Conservation (phyloP, 2,113 vertebrate genomes). For the Vulpes vulpes region DNA sequence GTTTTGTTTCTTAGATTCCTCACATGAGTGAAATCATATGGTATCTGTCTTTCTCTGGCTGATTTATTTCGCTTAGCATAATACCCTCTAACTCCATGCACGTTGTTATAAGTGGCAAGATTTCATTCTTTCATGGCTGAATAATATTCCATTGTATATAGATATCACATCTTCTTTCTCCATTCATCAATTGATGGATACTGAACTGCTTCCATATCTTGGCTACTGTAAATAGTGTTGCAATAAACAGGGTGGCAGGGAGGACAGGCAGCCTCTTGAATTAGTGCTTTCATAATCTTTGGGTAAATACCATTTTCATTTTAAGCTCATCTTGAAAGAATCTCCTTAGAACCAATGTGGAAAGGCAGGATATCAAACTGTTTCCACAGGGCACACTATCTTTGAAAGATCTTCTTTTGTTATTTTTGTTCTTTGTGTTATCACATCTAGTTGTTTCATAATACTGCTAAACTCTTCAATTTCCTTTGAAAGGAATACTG, state of each 20-base stretch:
- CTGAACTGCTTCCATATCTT: neutral
- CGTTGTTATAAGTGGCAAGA: neutral
- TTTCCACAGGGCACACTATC: neutral
- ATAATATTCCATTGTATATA: neutral
- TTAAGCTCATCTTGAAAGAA: neutral
- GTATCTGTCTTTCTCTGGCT: neutral
- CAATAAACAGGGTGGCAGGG: neutral
- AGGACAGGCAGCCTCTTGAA: neutral
- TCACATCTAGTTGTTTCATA: constrained; percentile 9
- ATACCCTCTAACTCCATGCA: neutral
- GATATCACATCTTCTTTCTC: neutral
- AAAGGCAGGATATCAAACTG: neutral
- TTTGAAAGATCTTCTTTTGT: constrained; percentile 32
- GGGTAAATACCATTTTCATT: neutral
- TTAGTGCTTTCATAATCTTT: neutral
- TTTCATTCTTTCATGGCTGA: neutral
- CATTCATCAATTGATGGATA: neutral
- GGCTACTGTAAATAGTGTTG: neutral
- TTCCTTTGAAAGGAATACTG: neutral
- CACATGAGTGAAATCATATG: neutral
- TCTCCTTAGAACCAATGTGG: neutral
- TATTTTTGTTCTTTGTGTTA: constrained; percentile 53
- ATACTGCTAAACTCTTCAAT: neutral
- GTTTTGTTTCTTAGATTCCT: neutral
- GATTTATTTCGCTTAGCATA: neutral